Evolutionary conservation across 2,888 invertebrate genomes (phyloP).

Genomic region (Cerastis rubricosa): DNA sequence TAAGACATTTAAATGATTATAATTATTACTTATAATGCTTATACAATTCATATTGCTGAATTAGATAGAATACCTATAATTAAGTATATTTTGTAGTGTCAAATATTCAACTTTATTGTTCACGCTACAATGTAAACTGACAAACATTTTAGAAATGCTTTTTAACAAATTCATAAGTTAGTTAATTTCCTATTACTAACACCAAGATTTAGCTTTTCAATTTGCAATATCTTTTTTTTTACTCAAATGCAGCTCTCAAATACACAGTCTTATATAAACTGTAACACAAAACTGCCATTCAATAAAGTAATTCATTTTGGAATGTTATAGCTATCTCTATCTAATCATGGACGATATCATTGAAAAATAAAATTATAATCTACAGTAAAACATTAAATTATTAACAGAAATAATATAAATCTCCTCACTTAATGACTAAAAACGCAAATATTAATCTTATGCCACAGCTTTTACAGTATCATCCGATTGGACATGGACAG

Average conservation of each 20-base stretch:
- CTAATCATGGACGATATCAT: conserved; percentile 68
- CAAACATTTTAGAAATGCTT: conserved; percentile 45
- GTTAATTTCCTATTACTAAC: conserved; percentile 64
- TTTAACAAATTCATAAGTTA: conserved; percentile 44
- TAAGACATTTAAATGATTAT: conserved; percentile 59
- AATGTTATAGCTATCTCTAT: conserved; percentile 80
- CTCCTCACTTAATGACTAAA: conserved; percentile 79
- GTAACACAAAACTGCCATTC: conserved; percentile 47
- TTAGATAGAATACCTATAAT: conserved; percentile 68
- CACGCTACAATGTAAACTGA: conserved; percentile 44
- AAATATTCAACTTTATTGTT: conserved; percentile 46
- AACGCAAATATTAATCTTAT: conserved; percentile 75
- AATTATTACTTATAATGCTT: conserved; percentile 56
- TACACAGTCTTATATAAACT: conserved; percentile 52
- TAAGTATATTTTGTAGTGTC: conserved; percentile 34
- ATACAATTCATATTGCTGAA: conserved; percentile 59
- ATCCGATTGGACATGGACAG: conserved; percentile 53
- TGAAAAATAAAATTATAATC: conserved; percentile 69
- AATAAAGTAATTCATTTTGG: conserved; percentile 68
- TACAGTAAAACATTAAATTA: conserved; percentile 66
- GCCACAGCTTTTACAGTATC: conserved; percentile 84
- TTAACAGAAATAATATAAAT: conserved; percentile 70
- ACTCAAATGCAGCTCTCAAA: conserved; percentile 36
- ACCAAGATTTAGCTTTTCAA: conserved; percentile 58
- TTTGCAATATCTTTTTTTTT: conserved; percentile 23